A percentile compares a stretch with the other conserved stretches of the same genome.
Conservation (phyloP, 2,797 vertebrate species). For the Dermochelys coriacea region DNA sequence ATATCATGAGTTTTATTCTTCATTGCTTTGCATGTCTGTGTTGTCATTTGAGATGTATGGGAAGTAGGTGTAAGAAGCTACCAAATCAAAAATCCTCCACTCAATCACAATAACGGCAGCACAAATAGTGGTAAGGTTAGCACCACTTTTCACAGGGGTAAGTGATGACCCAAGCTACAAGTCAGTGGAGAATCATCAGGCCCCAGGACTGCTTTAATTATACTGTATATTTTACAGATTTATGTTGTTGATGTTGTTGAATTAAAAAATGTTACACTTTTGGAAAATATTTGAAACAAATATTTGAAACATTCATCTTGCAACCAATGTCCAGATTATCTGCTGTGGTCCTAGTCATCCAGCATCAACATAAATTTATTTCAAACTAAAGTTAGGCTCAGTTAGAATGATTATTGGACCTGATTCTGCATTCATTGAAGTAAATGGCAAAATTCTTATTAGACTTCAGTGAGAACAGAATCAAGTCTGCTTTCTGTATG, state of each 20-base stretch:
- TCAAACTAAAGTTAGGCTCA: not conserved
- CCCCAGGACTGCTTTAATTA: not conserved
- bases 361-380: not conserved
- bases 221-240: not conserved
- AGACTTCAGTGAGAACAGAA: not conserved
- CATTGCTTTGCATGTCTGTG: not conserved
- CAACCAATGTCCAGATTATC: not conserved
- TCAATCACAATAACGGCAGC: not conserved
- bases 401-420: not conserved
- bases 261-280: not conserved
- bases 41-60: not conserved
- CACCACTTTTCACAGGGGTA: not conserved
- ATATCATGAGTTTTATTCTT: not conserved
- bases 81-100: not conserved
- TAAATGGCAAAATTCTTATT: not conserved
- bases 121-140: not conserved
- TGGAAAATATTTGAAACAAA: not conserved
- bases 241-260: not conserved
- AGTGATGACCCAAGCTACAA: not conserved
- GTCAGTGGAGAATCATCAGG: not conserved
- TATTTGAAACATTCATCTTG: not conserved
- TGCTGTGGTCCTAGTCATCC: not conserved
- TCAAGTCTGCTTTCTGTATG: not conserved
- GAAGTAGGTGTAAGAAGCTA: not conserved
- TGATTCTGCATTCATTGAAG: not conserved